These are phyloP conservation scores for Pelagia noctiluca DNA, from an alignment of 30 jellyfish, hydroid and myxozoan species.

Conservation along the genomic window DNA sequence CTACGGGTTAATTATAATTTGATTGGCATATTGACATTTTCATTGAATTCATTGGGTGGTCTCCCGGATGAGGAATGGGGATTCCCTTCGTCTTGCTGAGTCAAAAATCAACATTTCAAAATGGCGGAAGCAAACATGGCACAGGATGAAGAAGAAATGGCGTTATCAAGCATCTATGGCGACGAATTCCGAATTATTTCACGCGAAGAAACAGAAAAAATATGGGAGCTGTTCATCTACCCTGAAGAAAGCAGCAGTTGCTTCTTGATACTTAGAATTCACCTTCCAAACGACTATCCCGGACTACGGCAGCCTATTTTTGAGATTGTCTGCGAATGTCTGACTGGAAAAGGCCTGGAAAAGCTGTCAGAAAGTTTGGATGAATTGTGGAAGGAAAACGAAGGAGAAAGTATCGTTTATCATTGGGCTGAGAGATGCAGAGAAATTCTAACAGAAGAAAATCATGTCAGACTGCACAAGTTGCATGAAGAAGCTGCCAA, in stretches of 20 bases:
- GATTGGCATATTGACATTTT: too few species aligned
- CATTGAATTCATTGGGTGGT: too few species aligned
- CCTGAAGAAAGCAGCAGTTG: constrained; percentile 77
- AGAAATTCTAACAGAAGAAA: constrained; percentile 55
- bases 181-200: constrained; percentile 33
- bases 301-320: constrained; percentile 58
- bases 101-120: too few species aligned
- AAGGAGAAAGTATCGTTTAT: constrained; percentile 59
- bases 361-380: constrained; percentile 23
- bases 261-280: constrained; percentile 74
- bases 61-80: too few species aligned
- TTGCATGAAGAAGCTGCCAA: too few species aligned
- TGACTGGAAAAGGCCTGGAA: constrained; percentile 48
- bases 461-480: too few species aligned
- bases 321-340: constrained; percentile 75
- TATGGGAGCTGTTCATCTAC: constrained; percentile 56
- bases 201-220: background rate
- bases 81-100: too few species aligned
- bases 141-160: constrained; percentile 73
- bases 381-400: constrained; percentile 72
- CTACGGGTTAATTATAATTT: too few species aligned
- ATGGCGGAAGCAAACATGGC: constrained; percentile 47
- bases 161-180: constrained; percentile 83
- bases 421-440: constrained; percentile 81
- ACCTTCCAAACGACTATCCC: constrained; percentile 74